Base-by-base conservation (phyloP, 2,888 invertebrate species). In the Parochlus steinenii region DNA sequence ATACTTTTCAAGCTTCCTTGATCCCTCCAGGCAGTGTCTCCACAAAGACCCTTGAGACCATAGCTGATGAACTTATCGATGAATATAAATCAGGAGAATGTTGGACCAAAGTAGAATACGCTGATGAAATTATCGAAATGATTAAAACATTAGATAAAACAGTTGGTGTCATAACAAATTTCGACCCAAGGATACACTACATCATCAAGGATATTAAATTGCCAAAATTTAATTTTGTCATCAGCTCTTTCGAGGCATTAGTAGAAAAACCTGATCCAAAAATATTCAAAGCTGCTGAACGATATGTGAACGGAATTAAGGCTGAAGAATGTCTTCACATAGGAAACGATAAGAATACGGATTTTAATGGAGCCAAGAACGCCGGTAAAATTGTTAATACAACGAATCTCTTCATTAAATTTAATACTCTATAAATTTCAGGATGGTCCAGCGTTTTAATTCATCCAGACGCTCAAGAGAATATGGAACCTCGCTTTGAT, bases 131-230 rank as follows among this genome's bases (percentile, higher is more conserved):
- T 8, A 41, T 58, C 5, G 52, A 67, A 5, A 58, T 63, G 40
- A 53, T 86, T 1, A 49, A 49, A 1, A 18, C 44, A 4, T 36
- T 44, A 4, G 47, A 47, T 14, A 56, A 57, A 37, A 44, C 39
- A 17, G 46, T 87, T 22, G 92, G 89, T 3, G 67, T 87, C 0
- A 75, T 92, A 43, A 90, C 90, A 2, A 93, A 93, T 58, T 86
- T 78, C 56, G 92, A 92, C 60, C 77, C 85, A 14, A 65, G 89
- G 22, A 59, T 92, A 3, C 61, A 68, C 31, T 58, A 62, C 10
- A 69, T 89, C 41, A 62, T 92, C 15, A 42, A 55, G 3, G 71
- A 68, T 45, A 63, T 77, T 34, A 65, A 64, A 27, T 54, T 90
- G 23, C 50, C 62, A 18, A 55, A 71, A 50, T 87, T 90, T 55